Percentiles rank a stretch among this genome's conserved stretches.
Evolutionary conservation across 1,140 invertebrate species (phyloP).

Genomic region (Drosophila parabipectinata): DNA sequence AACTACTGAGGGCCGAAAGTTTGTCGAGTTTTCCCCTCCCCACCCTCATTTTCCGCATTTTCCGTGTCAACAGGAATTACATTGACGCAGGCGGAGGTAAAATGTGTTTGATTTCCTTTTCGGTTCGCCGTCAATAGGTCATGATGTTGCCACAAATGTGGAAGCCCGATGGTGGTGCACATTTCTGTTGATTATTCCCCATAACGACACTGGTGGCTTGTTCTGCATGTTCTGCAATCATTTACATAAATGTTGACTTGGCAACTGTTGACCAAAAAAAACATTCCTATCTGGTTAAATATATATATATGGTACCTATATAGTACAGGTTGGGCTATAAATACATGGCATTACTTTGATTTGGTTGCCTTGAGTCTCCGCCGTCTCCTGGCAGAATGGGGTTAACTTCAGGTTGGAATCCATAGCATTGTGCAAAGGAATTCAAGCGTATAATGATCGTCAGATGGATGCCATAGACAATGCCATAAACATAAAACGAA

Average conservation of each 20-base stretch:
- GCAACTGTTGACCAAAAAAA: constrained; percentile 19
- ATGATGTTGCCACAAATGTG: constrained; percentile 15
- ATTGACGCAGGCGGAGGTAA: constrained; percentile 54
- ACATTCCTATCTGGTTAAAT: constrained; percentile 9
- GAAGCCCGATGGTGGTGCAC: constrained; percentile 10
- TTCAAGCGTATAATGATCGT: constrained; percentile 68
- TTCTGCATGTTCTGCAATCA: constrained; percentile 45
- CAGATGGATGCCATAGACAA: constrained; percentile 58
- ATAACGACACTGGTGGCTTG: constrained; percentile 16
- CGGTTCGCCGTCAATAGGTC: constrained; percentile 48
- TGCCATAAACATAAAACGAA: constrained; percentile 58
- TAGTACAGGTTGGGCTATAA: constrained; percentile 17
- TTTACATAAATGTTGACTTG: constrained; percentile 56
- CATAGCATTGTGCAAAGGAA: constrained; percentile 48
- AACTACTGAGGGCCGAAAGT: constrained; percentile 15
- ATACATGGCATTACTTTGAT: constrained; percentile 45
- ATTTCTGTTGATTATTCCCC: constrained; percentile 36
- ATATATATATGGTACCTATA: constrained; percentile 7
- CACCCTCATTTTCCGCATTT: constrained; percentile 25
- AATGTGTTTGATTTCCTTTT: constrained; percentile 51
- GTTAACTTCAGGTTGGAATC: constrained; percentile 34
- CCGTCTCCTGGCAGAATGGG: constrained; percentile 37
- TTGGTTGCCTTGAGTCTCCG: constrained; percentile 11
- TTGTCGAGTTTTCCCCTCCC: not conserved
- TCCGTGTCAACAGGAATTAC: constrained; percentile 62